Conservation (phyloP, 1,140 invertebrate genomes). For the Temnothorax curvispinosus region DNA sequence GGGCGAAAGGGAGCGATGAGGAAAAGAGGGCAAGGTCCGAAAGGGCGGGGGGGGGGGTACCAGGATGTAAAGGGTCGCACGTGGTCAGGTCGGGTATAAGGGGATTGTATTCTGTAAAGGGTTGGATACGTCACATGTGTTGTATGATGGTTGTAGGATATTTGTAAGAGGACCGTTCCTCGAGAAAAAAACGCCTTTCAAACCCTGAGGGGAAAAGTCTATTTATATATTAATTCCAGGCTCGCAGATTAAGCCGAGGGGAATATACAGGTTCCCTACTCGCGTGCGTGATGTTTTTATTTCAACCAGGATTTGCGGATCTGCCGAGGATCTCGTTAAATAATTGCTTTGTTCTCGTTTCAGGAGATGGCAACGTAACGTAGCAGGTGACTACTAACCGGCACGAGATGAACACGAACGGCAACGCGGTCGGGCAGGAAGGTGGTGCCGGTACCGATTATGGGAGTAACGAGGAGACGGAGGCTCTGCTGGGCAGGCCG, state of each 20-base stretch:
- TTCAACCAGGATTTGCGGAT: background rate
- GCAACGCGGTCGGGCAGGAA: constrained; percentile 81
- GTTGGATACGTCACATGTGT: no score
- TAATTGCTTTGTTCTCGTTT: background rate
- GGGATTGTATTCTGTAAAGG: no score
- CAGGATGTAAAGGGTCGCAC: no score
- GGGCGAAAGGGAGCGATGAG: no score
- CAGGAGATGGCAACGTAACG: constrained; percentile 69
- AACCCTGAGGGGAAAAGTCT: no score
- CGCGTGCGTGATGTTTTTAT: background rate
- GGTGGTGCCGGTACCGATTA: constrained; percentile 82
- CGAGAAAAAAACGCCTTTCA: no score
- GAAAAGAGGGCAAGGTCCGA: no score
- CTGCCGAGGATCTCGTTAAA: background rate
- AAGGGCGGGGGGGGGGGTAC: no score
- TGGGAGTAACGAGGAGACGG: constrained; percentile 91
- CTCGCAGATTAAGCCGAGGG: background rate
- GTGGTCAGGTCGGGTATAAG: no score
- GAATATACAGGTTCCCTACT: background rate
- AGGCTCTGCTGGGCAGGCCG: constrained; percentile 89
- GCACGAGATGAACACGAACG: constrained; percentile 82
- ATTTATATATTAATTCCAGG: background rate
- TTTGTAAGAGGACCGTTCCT: no score
- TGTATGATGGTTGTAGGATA: no score
- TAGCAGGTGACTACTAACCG: constrained; percentile 46